phyloP scores from a whole-genome alignment of 2,888 invertebrate species.

The Cactoblastis cactorum region DNA sequence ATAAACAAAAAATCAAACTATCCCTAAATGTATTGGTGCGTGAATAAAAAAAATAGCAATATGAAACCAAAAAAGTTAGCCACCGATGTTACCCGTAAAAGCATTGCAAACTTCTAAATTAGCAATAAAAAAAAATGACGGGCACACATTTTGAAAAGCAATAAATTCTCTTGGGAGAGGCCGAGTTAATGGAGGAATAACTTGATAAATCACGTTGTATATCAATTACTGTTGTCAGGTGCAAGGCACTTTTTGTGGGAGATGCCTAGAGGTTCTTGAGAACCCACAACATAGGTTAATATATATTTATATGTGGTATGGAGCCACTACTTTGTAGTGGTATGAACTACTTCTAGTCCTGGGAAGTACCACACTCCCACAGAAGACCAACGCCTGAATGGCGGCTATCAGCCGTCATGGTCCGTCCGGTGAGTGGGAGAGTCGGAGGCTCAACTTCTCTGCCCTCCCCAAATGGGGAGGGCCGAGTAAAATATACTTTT shows the following conservation, averaged over 20 bases:
- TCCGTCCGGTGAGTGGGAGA: too few species aligned
- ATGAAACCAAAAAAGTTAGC: background rate
- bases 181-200: slow-evolving; percentile 43
- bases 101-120: background rate
- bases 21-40: background rate
- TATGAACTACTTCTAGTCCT: too few species aligned
- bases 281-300: background rate
- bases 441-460: too few species aligned
- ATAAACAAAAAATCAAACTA: too few species aligned
- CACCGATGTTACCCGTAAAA: background rate
- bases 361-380: too few species aligned
- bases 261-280: slow-evolving; percentile 35
- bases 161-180: slow-evolving; percentile 9
- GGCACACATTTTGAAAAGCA: slow-evolving; percentile 10
- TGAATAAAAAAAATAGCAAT: background rate
- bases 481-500: too few species aligned
- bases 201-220: slow-evolving; percentile 68
- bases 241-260: slow-evolving; percentile 57
- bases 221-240: slow-evolving; percentile 72
- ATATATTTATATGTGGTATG: too few species aligned
- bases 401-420: too few species aligned
- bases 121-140: slow-evolving; percentile 8
- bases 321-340: too few species aligned
- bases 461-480: too few species aligned
- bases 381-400: too few species aligned